Evolutionary conservation across 2,113 vertebrate genomes (phyloP).

Genomic region (Sturnus vulgaris): DNA sequence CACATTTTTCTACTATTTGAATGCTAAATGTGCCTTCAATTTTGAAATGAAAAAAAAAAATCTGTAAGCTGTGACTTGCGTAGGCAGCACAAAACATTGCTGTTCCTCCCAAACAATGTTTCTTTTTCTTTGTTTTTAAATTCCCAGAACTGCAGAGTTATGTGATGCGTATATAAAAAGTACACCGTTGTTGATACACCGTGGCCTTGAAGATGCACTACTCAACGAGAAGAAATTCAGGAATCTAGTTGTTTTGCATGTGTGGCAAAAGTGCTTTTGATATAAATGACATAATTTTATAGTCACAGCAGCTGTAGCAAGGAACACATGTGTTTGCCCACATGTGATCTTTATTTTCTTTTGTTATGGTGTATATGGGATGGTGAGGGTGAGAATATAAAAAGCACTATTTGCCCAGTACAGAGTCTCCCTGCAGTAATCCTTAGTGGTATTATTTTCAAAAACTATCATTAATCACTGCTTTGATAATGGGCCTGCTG

Average conservation of each 20-base stretch:
- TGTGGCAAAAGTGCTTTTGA: constrained; percentile 67
- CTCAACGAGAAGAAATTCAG: constrained; percentile 72
- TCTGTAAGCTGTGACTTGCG: not conserved
- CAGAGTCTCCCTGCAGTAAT: constrained; percentile 46
- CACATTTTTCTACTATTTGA: not conserved
- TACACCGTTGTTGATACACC: constrained; percentile 68
- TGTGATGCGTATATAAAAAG: constrained; percentile 34
- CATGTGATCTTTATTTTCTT: constrained; percentile 56
- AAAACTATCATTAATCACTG: constrained; percentile 35
- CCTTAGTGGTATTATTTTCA: constrained; percentile 61
- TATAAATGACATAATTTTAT: constrained; percentile 68
- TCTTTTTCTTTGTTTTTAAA: not conserved
- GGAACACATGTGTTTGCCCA: constrained; percentile 66
- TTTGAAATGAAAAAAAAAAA: not conserved
- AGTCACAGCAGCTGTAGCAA: constrained; percentile 73
- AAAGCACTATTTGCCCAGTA: constrained; percentile 47
- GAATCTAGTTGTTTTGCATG: constrained; percentile 68
- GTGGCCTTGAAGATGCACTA: constrained; percentile 75
- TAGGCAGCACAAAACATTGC: not conserved
- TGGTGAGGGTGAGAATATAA: constrained; percentile 24
- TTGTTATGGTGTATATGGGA: not conserved
- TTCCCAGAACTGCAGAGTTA: constrained; percentile 51
- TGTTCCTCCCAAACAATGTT: not conserved
- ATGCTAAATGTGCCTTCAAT: not conserved
- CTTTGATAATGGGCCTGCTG: constrained; percentile 32